phyloP scores from a whole-genome alignment of 2,888 invertebrate species.

The Patella ulyssiponensis region DNA sequence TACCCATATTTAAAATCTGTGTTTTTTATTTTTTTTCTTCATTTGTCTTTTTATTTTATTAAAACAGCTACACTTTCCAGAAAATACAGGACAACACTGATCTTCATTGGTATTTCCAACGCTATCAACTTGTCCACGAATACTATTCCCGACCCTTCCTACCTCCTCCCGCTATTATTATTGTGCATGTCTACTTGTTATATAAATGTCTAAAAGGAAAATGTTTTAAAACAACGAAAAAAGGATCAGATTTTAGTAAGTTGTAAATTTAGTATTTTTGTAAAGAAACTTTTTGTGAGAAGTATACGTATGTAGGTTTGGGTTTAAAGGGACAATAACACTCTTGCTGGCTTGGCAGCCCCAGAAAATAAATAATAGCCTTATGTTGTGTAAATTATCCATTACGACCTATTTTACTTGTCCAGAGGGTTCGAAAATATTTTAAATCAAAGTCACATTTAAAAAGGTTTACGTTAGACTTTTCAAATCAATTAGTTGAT shows the following conservation, averaged over 20 bases:
- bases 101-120: conserved; percentile 69
- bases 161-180: conserved; percentile 68
- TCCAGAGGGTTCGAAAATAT: too few relatives aligned
- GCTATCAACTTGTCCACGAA: conserved; percentile 68
- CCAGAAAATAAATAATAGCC: too few relatives aligned
- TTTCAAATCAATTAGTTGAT: too few relatives aligned
- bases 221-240: conserved; percentile 30
- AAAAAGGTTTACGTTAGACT: too few relatives aligned
- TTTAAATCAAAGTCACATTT: too few relatives aligned
- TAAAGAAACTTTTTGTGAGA: too few relatives aligned
- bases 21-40: not conserved
- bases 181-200: conserved; percentile 58
- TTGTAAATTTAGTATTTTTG: not conserved
- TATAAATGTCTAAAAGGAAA: conserved; percentile 34
- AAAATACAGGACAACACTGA: conserved; percentile 68
- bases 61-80: conserved; percentile 66
- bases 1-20: not conserved
- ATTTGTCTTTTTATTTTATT: conserved; percentile 29
- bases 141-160: conserved; percentile 66
- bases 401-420: too few relatives aligned
- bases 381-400: too few relatives aligned
- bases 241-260: conserved; percentile 33
- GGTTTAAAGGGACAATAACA: too few relatives aligned
- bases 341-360: too few relatives aligned
- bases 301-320: too few relatives aligned